Evolutionary conservation across 2,113 vertebrate genomes (phyloP).

Genomic region (Crotalus tigris): DNA sequence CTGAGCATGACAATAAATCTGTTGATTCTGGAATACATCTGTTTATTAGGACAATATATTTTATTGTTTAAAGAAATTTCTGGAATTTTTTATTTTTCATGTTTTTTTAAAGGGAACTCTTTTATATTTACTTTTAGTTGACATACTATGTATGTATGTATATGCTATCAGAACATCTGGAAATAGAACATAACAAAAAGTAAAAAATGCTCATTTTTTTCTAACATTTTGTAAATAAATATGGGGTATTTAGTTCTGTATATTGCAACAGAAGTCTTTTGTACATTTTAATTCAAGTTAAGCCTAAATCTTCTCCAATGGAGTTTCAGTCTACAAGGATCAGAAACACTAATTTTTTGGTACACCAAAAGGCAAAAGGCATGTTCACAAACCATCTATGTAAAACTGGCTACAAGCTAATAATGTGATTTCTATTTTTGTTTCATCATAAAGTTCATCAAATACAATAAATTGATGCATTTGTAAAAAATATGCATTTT

Average conservation of each 20-base stretch:
- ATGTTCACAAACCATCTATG: constrained; percentile 73
- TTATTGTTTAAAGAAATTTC: constrained; percentile 46
- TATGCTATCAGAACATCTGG: constrained; percentile 54
- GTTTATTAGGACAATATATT: constrained; percentile 36
- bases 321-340: constrained; percentile 33
- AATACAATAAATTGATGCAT: constrained; percentile 74
- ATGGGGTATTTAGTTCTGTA: constrained; percentile 42
- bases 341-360: constrained; percentile 61
- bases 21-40: constrained; percentile 17
- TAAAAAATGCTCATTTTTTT: constrained; percentile 61
- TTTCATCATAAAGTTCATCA: constrained; percentile 72
- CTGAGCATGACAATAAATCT: constrained; percentile 18
- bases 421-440: constrained; percentile 65
- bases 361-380: constrained; percentile 63
- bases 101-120: constrained; percentile 46
- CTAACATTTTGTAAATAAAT: constrained; percentile 43
- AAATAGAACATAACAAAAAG: constrained; percentile 51
- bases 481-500: constrained; percentile 71
- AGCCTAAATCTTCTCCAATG: constrained; percentile 42
- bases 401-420: constrained; percentile 74
- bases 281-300: constrained; percentile 43
- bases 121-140: constrained; percentile 59
- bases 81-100: constrained; percentile 16
- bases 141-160: constrained; percentile 61
- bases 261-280: constrained; percentile 40